A percentile compares a stretch with the other conserved stretches of the same genome.
These are phyloP conservation scores for Puma concolor DNA, from an alignment of 2,113 vertebrate species.

Conservation along the genomic window DNA sequence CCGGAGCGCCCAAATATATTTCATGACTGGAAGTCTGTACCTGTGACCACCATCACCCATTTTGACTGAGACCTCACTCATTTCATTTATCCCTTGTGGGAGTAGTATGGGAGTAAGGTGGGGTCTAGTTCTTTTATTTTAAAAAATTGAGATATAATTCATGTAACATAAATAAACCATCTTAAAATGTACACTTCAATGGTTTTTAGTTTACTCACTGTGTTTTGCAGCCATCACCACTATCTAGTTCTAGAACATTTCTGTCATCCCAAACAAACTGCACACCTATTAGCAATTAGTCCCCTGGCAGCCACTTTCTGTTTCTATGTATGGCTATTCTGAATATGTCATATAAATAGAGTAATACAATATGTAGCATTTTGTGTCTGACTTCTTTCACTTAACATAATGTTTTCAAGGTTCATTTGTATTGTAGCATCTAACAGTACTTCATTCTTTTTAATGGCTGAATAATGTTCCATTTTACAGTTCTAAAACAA, in stretches of 20 bases:
- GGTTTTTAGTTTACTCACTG: not conserved
- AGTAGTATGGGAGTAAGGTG: not conserved
- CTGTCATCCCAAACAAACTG: not conserved
- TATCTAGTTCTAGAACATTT: not conserved
- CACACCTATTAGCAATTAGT: not conserved
- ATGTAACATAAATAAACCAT: not conserved
- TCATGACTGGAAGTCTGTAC: not conserved
- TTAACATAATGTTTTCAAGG: not conserved
- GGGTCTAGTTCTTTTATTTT: not conserved
- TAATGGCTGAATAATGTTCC: not conserved
- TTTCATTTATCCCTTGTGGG: not conserved
- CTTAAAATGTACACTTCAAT: not conserved
- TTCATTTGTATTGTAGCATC: not conserved
- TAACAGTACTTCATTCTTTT: constrained; percentile 15
- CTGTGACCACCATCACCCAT: not conserved
- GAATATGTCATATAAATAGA: not conserved
- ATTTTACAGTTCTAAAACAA: not conserved
- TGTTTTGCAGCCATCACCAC: not conserved
- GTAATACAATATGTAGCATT: not conserved
- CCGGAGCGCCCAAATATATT: too few species aligned
- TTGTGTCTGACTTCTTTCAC: not conserved
- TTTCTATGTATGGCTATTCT: constrained; percentile 3
- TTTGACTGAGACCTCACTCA: not conserved
- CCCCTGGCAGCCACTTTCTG: not conserved
- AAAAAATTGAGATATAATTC: not conserved